Evolutionary conservation across 1,140 invertebrate genomes (phyloP).

Genomic region (Apis florea): DNA sequence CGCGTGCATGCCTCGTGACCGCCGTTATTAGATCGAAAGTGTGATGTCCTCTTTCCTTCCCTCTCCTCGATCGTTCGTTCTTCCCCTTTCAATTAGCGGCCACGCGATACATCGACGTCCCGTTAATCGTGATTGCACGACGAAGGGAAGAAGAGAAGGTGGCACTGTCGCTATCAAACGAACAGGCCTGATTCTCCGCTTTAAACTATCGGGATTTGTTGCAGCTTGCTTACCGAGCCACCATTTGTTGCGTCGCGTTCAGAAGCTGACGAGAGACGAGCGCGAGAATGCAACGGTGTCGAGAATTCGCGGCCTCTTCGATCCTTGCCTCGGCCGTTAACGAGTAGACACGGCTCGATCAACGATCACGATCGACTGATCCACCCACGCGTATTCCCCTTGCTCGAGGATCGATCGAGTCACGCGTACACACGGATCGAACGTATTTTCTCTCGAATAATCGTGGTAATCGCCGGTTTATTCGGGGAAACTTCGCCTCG

Average conservation of each 20-base stretch:
- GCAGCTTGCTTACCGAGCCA: neutral
- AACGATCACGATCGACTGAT: neutral
- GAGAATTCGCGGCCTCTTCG: neutral
- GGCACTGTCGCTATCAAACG: slow-evolving; percentile 11
- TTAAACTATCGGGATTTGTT: slow-evolving; percentile 24
- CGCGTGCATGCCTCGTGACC: slow-evolving; percentile 18
- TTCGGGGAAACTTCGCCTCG: neutral
- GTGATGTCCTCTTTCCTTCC: slow-evolving; percentile 6
- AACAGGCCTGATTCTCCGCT: slow-evolving; percentile 9
- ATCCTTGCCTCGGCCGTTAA: slow-evolving; percentile 6
- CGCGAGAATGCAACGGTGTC: neutral
- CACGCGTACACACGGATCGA: neutral
- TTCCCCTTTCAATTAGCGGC: slow-evolving; percentile 61
- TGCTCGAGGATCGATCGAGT: neutral
- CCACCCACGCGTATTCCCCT: neutral
- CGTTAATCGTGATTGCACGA: slow-evolving; percentile 57
- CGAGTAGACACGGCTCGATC: neutral
- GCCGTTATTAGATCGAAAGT: slow-evolving; percentile 57
- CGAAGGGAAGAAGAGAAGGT: neutral
- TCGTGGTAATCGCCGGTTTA: neutral
- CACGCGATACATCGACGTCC: slow-evolving; percentile 34
- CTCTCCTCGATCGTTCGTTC: neutral
- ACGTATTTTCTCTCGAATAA: neutral
- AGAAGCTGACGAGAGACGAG: neutral
- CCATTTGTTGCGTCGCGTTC: neutral